Evolutionary conservation across 2,888 invertebrate species (phyloP).

Genomic region (Yponomeuta evonymella): DNA sequence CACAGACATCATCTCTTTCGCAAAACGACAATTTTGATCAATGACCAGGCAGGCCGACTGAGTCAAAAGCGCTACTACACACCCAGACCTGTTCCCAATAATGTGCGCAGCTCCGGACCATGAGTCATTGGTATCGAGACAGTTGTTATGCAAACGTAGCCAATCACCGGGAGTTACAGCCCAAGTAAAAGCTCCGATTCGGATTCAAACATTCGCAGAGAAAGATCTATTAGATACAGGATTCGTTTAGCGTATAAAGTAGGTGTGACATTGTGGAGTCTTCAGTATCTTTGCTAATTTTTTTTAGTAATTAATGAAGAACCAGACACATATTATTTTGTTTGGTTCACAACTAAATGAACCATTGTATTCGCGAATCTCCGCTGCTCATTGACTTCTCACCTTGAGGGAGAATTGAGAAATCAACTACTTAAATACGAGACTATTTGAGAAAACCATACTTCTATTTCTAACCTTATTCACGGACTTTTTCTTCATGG

Average conservation of each 20-base stretch:
- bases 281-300: too few species aligned
- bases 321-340: too few species aligned
- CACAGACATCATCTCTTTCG: too few species aligned
- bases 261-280: too few species aligned
- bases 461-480: too few species aligned
- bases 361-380: too few species aligned
- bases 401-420: too few species aligned
- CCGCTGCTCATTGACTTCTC: too few species aligned
- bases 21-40: neutral
- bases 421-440: too few species aligned
- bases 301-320: too few species aligned
- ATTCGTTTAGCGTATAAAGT: neutral
- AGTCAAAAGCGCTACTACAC: neutral
- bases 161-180: slow-evolving; percentile 14
- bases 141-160: neutral
- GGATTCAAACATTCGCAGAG: neutral
- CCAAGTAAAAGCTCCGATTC: neutral
- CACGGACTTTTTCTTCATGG: neutral
- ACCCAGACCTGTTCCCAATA: slow-evolving; percentile 15
- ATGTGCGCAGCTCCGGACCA: slow-evolving; percentile 15
- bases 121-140: slow-evolving; percentile 21
- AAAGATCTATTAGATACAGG: neutral
- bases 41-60: neutral
- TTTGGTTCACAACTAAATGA: too few species aligned
- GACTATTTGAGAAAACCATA: too few species aligned